Conservation (phyloP, 2,797 vertebrate genomes). For the Megalops cyprinoides region DNA sequence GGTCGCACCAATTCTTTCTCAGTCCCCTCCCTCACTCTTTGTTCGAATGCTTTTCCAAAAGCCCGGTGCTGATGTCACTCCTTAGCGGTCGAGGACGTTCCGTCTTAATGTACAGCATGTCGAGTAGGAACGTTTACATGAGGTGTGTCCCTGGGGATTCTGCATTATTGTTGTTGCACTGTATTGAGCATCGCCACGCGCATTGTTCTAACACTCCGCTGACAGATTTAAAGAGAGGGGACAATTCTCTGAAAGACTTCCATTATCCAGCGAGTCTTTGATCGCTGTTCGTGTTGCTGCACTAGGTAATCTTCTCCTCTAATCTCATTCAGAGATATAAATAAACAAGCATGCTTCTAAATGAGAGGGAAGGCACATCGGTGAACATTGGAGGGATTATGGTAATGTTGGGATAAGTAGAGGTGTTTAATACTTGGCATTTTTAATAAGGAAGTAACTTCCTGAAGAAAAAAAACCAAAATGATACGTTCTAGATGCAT, state of each 20-base stretch:
- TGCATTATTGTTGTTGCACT: constrained; percentile 72
- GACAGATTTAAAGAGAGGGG: constrained; percentile 69
- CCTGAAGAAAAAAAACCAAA: constrained; percentile 26
- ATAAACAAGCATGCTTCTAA: constrained; percentile 79
- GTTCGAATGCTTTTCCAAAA: not conserved
- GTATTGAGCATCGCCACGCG: constrained; percentile 64
- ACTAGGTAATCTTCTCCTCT: constrained; percentile 77
- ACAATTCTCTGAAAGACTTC: constrained; percentile 74
- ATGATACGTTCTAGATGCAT: not conserved
- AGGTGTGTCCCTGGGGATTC: constrained; percentile 68
- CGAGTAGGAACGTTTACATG: constrained; percentile 68
- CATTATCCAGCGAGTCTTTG: constrained; percentile 80
- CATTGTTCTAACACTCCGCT: constrained; percentile 75
- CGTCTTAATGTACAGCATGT: constrained; percentile 52
- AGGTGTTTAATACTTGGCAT: constrained; percentile 70
- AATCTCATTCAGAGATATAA: constrained; percentile 81
- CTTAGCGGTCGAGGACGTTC: not conserved
- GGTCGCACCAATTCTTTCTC: too few species aligned
- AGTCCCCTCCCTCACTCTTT: not conserved
- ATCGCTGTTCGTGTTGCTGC: constrained; percentile 75
- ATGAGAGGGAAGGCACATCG: constrained; percentile 69
- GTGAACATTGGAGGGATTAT: constrained; percentile 79
- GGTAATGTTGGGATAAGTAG: constrained; percentile 77
- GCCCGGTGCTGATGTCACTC: not conserved
- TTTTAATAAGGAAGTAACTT: constrained; percentile 62